phyloP scores from a whole-genome alignment of 2,113 vertebrate genomes.

The Gyps fulvus region DNA sequence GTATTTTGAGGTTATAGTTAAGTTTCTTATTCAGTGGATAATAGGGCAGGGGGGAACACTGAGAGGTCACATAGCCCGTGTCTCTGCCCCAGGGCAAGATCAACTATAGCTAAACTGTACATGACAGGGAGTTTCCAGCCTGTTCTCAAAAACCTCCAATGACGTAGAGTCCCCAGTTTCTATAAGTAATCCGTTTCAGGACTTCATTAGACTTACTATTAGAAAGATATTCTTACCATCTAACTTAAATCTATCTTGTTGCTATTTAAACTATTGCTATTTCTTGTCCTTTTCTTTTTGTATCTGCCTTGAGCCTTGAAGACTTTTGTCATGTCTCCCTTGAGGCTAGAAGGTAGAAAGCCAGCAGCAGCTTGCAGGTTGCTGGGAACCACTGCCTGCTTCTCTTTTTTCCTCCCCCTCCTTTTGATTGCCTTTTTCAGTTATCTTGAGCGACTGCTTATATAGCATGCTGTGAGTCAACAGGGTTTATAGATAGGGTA shows the following conservation, averaged over 20 bases:
- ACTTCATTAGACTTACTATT: background rate
- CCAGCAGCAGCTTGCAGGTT: background rate
- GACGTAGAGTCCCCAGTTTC: background rate
- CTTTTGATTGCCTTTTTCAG: background rate
- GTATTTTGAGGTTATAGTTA: background rate
- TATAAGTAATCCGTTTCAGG: background rate
- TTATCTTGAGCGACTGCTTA: background rate
- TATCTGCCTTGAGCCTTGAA: background rate
- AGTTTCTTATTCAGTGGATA: background rate
- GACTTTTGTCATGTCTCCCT: background rate
- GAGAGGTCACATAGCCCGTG: background rate
- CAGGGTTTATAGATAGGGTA: background rate
- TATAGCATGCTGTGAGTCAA: background rate
- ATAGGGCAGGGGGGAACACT: background rate
- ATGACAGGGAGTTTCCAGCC: background rate
- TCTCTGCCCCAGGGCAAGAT: background rate
- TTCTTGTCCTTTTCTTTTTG: background rate
- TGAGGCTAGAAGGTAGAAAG: background rate
- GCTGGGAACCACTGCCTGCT: background rate
- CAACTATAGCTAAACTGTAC: background rate
- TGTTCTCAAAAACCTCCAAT: background rate
- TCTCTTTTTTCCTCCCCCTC: background rate
- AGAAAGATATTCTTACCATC: background rate
- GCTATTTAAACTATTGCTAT: background rate
- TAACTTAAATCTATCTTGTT: background rate